Base-by-base conservation (phyloP, 2,797 vertebrate species). In the Fistularia commersonii region DNA sequence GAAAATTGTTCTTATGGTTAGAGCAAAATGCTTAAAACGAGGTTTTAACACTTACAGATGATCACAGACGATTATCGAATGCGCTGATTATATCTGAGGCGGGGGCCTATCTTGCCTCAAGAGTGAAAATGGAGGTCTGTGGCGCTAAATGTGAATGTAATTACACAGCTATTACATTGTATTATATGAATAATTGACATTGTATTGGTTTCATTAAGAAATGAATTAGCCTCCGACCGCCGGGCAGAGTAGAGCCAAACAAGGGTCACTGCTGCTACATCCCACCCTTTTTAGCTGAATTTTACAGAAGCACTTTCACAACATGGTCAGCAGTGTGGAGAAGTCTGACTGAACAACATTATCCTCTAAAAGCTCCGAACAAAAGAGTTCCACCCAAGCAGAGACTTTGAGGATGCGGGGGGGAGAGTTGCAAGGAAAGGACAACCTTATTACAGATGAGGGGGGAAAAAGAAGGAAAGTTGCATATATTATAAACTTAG, bases 271-370 rank as follows among this genome's bases (percentile, higher is more conserved):
- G 48, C 72, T 48, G 8, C n/a, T 23, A 23, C 23, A 23, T 23
- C 2, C 23, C 23, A 4, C 32, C 5, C 31, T 67, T 6, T 80
- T 48, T 64, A 75, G 75, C 3, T 79, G 71, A 67, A 61, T 81
- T 69, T 12, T 64, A 72, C 72, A 47, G 8, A 35, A 13, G 6
- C 14, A 2, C 11, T 6, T 23, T 23, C 23, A 23, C 23, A 23
- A 23, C 23, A 23, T 23, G 4, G 23, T 23, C 23, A 23, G 57
- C 43, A 57, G 58, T 43, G 51, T 32, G 33, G 33, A 45, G 54
- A 63, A 8, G 47, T 50, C 45, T 38, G n/a, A 54, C 32, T 23
- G 40, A 40, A 49, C 84, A 80, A 81, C 47, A 44, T 87, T 77
- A 84, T 78, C 54, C 46, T 52, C 41, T 32, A 55, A 39, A 38